A percentile compares a stretch with the other conserved stretches of the same genome.
Conservation (phyloP, 2,888 invertebrate genomes). For the Meghimatium bilineatum region DNA sequence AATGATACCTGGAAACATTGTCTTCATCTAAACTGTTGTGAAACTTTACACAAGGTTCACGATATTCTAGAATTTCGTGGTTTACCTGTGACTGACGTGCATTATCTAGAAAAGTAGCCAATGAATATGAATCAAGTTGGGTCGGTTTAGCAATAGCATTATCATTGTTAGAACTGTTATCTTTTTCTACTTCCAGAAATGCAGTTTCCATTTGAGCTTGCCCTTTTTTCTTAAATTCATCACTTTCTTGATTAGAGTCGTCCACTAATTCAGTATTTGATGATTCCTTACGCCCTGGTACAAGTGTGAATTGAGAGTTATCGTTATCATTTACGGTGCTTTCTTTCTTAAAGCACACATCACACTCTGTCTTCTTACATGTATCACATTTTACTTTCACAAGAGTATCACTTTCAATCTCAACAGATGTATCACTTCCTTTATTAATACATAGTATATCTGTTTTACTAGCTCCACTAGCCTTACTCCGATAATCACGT, state of each 20-base stretch:
- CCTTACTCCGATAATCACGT: no score
- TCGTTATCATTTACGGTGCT: no score
- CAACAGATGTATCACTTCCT: no score
- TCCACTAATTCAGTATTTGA: neutral
- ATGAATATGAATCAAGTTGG: neutral
- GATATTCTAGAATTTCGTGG: neutral
- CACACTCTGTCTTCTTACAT: no score
- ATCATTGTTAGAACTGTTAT: neutral
- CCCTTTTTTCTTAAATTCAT: neutral
- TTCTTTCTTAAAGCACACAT: no score
- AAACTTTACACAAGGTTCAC: neutral
- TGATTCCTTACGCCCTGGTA: neutral
- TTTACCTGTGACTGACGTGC: neutral
- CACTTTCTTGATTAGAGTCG: neutral
- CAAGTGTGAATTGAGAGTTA: no score
- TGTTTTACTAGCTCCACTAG: no score
- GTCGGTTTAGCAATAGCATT: neutral
- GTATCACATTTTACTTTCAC: no score
- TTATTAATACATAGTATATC: no score
- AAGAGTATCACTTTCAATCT: no score
- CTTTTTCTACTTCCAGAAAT: neutral
- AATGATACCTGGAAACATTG: neutral
- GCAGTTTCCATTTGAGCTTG: neutral
- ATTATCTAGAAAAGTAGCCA: neutral
- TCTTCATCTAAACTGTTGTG: neutral